These are phyloP conservation scores for Temnopleurus reevesii DNA, from an alignment of 53 echinoderm and acorn worm genomes.

Conservation along the genomic window DNA sequence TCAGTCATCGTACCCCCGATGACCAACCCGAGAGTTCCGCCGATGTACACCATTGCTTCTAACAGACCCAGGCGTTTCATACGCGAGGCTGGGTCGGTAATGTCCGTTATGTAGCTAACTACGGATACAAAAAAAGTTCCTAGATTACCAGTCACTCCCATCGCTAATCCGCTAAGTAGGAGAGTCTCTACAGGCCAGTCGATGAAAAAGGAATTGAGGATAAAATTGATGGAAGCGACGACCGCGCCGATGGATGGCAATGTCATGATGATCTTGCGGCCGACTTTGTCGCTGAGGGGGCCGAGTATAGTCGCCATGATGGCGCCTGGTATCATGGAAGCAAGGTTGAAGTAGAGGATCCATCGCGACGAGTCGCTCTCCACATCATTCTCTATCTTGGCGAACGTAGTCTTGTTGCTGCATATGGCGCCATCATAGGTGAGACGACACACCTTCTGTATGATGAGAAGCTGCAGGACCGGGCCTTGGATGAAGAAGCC, in stretches of 20 bases:
- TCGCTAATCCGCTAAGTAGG: conserved; percentile 53
- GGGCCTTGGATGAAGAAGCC: conserved; percentile 76
- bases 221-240: conserved; percentile 48
- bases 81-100: conserved; percentile 64
- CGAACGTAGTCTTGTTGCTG: conserved; percentile 49
- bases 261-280: conserved; percentile 73
- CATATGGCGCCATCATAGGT: conserved; percentile 55
- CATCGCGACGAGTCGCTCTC: conserved; percentile 73
- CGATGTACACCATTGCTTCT: conserved; percentile 83
- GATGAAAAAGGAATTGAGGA: conserved; percentile 58
- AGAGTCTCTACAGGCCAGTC: conserved; percentile 63
- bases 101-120: conserved; percentile 81
- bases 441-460: conserved; percentile 69
- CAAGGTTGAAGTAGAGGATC: conserved; percentile 74
- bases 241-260: conserved; percentile 64
- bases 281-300: conserved; percentile 71
- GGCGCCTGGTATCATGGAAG: conserved; percentile 66
- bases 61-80: conserved; percentile 84
- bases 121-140: conserved; percentile 73
- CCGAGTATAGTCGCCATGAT: conserved; percentile 77
- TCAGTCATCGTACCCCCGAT: conserved; percentile 56
- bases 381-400: conserved; percentile 62
- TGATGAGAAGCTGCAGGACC: conserved; percentile 72
- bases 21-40: conserved; percentile 76
- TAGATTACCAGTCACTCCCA: conserved; percentile 70